Evolutionary conservation across 2,797 vertebrate species (phyloP).

Genomic region (Esox lucius): DNA sequence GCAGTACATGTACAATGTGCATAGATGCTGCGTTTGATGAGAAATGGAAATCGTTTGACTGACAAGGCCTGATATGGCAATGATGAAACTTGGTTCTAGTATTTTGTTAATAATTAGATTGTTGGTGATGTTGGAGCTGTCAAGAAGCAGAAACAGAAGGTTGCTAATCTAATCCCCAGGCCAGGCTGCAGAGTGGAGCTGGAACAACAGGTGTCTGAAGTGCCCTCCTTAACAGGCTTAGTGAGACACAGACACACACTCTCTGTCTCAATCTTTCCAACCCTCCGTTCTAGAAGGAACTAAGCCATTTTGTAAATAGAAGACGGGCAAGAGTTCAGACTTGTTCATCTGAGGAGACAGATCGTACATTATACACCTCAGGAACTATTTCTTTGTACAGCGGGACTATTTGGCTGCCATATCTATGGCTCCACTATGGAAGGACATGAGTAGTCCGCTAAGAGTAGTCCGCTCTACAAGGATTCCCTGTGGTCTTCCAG

Average conservation of each 20-base stretch:
- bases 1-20: background rate
- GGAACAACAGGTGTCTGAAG: no score
- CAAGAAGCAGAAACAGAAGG: background rate
- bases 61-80: no score
- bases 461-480: slow-evolving; percentile 54
- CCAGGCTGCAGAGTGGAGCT: background rate
- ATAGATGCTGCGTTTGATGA: background rate
- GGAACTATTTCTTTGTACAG: background rate
- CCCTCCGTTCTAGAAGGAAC: background rate
- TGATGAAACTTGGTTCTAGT: no score
- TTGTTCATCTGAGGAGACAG: background rate
- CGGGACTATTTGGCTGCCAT: background rate
- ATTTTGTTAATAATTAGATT: no score
- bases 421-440: slow-evolving; percentile 64
- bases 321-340: background rate
- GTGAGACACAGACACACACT: no score
- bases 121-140: background rate
- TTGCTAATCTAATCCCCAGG: background rate
- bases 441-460: slow-evolving; percentile 54
- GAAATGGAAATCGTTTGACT: no score
- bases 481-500: slow-evolving; percentile 62
- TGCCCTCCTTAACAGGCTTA: no score
- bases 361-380: no score
- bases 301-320: background rate
- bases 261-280: no score